Base-by-base conservation (phyloP, 1,140 invertebrate genomes). In the Pachyrhynchus sulphureomaculatus region DNA sequence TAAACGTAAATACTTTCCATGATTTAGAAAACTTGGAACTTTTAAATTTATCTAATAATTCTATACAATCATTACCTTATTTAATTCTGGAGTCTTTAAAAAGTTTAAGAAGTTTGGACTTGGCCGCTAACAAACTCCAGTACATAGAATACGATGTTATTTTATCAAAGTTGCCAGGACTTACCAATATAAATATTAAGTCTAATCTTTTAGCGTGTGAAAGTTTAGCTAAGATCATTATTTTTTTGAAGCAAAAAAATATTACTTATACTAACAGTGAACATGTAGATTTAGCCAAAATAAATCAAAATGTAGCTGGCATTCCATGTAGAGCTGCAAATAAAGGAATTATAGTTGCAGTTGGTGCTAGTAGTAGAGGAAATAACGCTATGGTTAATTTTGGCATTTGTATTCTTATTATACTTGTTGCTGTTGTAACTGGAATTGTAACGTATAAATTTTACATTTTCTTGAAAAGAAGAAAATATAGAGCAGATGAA, bases 261-360 rank as follows among this genome's bases (percentile, higher is more conserved):
- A 68, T 74, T 4, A 66, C 52, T 26, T 75, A 65, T 33, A 73
- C 67, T 1, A 55, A 66, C 5, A 69, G 69, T 48, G 68, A 75
- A 48, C 48, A 68, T 44, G 56, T 70, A 3, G 37, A 69, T n/a
- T 62, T 68, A 21, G 68, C 71, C 12, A 64, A 68, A 37, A 60
- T 70, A 24, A 64, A 67, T 36, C 68, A 74, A 39, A 75, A 75
- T 62, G 67, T 75, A 13, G 71, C 63, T 12, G 73, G 73, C 6
- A 75, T 75, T 54, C 68, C 68, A 45, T 75, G 73, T 39, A 64
- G 57, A 12, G 26, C 37, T 64, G 67, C 49, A 34, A 48, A 34
- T 3, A 62, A 9, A 36, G 29, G 9, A 6, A 6, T 55, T 49
- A 17, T 36, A 24, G 29, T 49, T 21, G 15, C 26, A 2, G 29